A percentile compares a stretch with the other conserved stretches of the same genome.
Conservation (phyloP, 2,888 invertebrate species). For the Scaptomyza reducta region DNA sequence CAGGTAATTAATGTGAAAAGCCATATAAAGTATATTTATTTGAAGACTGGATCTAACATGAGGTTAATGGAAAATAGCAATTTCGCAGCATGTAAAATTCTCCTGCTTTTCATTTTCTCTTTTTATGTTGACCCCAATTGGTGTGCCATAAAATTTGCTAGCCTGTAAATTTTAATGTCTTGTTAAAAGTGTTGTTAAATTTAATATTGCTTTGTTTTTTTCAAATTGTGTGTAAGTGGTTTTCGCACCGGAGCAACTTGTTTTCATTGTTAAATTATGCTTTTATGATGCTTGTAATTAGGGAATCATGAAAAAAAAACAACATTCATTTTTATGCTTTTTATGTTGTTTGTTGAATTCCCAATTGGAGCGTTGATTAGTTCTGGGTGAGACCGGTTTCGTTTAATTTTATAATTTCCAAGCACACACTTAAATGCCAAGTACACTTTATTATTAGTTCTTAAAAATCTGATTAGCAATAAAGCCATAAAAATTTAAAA, state of each 20-base stretch:
- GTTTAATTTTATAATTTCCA: neutral
- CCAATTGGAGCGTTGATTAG: constrained; percentile 46
- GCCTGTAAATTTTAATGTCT: constrained; percentile 48
- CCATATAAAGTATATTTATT: constrained; percentile 8
- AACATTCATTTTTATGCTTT: constrained; percentile 19
- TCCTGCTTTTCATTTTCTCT: neutral
- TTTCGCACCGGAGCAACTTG: constrained; percentile 34
- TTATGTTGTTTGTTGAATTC: constrained; percentile 26
- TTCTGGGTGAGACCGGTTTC: neutral
- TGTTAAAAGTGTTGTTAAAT: constrained; percentile 56
- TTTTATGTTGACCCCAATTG: constrained; percentile 65
- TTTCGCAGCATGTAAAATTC: constrained; percentile 34
- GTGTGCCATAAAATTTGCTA: constrained; percentile 59
- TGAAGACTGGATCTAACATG: neutral
- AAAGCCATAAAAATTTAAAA: neutral
- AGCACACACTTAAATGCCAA: neutral
- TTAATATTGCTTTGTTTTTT: constrained; percentile 68
- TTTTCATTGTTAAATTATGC: constrained; percentile 65
- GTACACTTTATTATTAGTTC: neutral
- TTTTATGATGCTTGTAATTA: constrained; percentile 65
- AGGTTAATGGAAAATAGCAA: constrained; percentile 29
- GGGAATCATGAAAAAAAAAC: constrained; percentile 37
- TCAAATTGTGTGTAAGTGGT: constrained; percentile 32
- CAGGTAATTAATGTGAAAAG: constrained; percentile 35
- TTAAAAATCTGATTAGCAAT: neutral